A percentile compares a stretch with the other conserved stretches of the same genome.
These are phyloP conservation scores for Pseudopodoces humilis DNA, from an alignment of 2,113 vertebrate genomes.

Conservation along the genomic window DNA sequence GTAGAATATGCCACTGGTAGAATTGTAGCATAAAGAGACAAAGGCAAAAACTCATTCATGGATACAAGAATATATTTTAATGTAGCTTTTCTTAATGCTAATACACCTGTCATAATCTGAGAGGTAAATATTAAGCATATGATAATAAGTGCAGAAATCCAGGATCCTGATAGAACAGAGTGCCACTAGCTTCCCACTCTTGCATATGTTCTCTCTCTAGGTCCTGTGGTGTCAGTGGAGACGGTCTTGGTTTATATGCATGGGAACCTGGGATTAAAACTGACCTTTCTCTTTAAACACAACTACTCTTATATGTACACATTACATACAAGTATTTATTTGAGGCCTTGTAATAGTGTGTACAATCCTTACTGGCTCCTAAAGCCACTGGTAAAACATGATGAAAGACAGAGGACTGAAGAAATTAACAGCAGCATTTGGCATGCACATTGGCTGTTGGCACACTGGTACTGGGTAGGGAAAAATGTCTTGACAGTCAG, in stretches of 20 bases:
- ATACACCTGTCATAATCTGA: not conserved
- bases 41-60: not conserved
- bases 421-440: not conserved
- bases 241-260: not conserved
- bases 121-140: not conserved
- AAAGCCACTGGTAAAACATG: not conserved
- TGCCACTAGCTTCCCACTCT: not conserved
- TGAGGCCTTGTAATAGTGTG: not conserved
- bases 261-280: not conserved
- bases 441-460: not conserved
- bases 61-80: not conserved
- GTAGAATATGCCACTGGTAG: not conserved
- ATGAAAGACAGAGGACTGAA: not conserved
- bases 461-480: not conserved
- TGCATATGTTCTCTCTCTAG: not conserved
- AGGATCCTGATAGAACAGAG: not conserved
- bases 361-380: not conserved
- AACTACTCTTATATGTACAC: not conserved
- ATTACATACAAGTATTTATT: not conserved
- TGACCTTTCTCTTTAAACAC: not conserved
- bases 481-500: not conserved
- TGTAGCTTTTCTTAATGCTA: not conserved
- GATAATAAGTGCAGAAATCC: not conserved
- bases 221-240: not conserved
- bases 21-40: not conserved